A percentile compares a stretch with the other conserved stretches of the same genome.
Evolutionary conservation across 1,140 invertebrate genomes (phyloP).

Genomic region (Calliphora vicina): DNA sequence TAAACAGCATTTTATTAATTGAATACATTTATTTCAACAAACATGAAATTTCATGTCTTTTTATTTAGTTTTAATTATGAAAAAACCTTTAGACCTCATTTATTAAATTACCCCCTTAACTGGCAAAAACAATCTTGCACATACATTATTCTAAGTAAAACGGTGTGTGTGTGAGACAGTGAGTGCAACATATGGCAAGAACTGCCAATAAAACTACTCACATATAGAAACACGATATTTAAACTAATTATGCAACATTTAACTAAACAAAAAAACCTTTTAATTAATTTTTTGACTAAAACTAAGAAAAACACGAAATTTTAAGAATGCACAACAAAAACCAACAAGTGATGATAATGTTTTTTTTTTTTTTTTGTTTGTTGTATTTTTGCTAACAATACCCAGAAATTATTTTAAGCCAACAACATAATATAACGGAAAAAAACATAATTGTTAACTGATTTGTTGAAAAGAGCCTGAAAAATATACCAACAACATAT

Average conservation of each 20-base stretch:
- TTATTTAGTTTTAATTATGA: background rate
- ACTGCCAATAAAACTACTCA: too few species aligned
- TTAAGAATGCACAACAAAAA: background rate
- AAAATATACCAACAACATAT: background rate
- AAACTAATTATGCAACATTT: conserved; percentile 14
- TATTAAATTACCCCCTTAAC: background rate
- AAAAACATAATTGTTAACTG: conserved; percentile 10
- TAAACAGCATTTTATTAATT: background rate
- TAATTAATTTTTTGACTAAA: background rate
- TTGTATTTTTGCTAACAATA: background rate
- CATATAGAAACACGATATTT: background rate
- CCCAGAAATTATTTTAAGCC: background rate
- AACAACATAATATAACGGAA: conserved; percentile 3
- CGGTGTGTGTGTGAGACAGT: background rate
- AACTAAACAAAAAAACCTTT: background rate
- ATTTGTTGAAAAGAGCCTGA: conserved; percentile 7
- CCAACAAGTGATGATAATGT: conserved; percentile 3
- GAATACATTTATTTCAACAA: background rate
- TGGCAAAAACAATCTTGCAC: background rate
- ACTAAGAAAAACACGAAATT: background rate
- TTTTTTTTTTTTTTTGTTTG: background rate
- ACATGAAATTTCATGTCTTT: conserved; percentile 5
- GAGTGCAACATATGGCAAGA: background rate
- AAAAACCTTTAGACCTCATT: background rate
- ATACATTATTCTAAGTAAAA: background rate